Evolutionary conservation across 2,888 invertebrate genomes (phyloP).

Genomic region (Didymodactylos carnosus): DNA sequence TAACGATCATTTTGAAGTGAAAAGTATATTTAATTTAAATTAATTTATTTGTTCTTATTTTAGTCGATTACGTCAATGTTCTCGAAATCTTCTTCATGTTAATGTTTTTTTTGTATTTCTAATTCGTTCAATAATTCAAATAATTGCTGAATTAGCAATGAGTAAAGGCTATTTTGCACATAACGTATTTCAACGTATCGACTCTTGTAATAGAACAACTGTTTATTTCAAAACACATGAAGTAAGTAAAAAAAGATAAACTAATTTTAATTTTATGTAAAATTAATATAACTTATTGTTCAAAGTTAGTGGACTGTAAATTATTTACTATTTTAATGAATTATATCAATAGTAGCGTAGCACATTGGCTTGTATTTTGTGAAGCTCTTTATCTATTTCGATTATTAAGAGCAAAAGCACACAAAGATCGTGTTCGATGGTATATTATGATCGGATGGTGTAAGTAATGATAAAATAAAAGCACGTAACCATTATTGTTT

Average conservation of each 20-base stretch:
- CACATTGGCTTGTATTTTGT: background rate
- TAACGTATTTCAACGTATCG: background rate
- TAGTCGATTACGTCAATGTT: background rate
- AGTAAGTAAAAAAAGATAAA: background rate
- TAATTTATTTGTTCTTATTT: background rate
- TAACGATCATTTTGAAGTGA: too few species aligned
- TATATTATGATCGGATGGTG: background rate
- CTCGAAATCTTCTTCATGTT: background rate
- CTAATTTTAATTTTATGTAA: background rate
- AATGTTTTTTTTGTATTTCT: background rate
- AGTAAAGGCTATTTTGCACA: background rate
- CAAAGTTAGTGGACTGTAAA: background rate
- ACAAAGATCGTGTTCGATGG: background rate
- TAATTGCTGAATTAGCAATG: background rate
- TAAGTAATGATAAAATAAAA: background rate
- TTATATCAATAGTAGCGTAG: background rate
- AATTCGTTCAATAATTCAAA: background rate
- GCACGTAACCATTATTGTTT: background rate
- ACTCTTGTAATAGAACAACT: background rate
- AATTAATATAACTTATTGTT: background rate
- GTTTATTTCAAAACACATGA: background rate
- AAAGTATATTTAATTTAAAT: too few species aligned
- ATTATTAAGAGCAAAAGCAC: background rate
- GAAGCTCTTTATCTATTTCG: background rate
- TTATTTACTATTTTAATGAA: background rate